Base-by-base conservation (phyloP, 92 coral and sea anemone genomes). In the Chrysogorgia sp. region DNA sequence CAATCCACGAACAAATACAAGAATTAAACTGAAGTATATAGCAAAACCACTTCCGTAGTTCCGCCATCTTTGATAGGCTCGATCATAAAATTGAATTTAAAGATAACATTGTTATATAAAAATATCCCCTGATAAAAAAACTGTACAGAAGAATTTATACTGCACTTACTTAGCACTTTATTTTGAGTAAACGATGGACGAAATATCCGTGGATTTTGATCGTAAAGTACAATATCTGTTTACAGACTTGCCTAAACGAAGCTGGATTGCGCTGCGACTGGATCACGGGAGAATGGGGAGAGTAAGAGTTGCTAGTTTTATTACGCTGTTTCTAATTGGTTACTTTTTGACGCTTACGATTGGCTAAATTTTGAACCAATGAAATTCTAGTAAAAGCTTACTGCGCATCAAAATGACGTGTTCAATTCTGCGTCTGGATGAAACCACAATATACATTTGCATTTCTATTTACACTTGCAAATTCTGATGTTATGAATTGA, bases 61-160 rank as follows among this genome's bases (percentile, higher is more conserved):
- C 63, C 63, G 63, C 63, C 63, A 57, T 57, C 31, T 57, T 57
- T 57, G 32, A 57, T 23, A 7, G 53, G 7, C 53, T 47, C 53
- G n/a, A 47, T n/a, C 15, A 7, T 47, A 47, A 47, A 47, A 7
- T 47, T 47, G 7, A 2, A 47, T 47, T 47, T 6, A 15, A 47
- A 47, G 53, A 47, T n/a, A 15, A 15, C n/a, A 15, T 47, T n/a
- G 2, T 47, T 7, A 15, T 15, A n/a, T 7, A 15, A 47, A 47
- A 47, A 47, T 47, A 47, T 47, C 53, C 53, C 15, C 53, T 6
- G 15, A 47, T 15, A 47, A 47, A 7, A 15, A 47, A 47, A 7
- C 2, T 6, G n/a, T 12, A 47, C 7, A 47, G 53, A 47, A 2
- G 15, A 47, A 47, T 6, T 47, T 47, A 2, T 6, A 6, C 15